phyloP scores from a whole-genome alignment of 37 sponge, comb jelly and placozoan species.

The Dysidea cf. avara region DNA sequence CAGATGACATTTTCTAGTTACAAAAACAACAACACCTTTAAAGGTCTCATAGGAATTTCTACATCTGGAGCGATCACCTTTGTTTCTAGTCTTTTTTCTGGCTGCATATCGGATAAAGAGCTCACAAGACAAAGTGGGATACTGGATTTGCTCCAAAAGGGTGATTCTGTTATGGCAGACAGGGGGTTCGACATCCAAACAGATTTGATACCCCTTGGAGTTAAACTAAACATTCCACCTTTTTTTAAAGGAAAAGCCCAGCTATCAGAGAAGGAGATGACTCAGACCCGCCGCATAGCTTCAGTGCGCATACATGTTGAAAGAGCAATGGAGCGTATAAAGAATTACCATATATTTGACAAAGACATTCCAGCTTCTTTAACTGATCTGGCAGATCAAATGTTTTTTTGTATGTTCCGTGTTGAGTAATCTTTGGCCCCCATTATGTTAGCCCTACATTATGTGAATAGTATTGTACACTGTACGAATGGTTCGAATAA shows the following conservation, averaged over 20 bases:
- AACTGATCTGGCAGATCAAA: conserved; percentile 29
- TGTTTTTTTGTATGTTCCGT: conserved; percentile 55
- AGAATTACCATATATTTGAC: conserved; percentile 46
- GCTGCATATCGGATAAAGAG: conserved; percentile 54
- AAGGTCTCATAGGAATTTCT: conserved; percentile 48
- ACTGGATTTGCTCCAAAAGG: conserved; percentile 37
- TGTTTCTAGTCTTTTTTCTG: conserved; percentile 42
- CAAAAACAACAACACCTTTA: conserved; percentile 40
- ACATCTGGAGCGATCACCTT: conserved; percentile 50
- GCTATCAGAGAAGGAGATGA: conserved; percentile 22
- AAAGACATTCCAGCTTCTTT: conserved; percentile 35
- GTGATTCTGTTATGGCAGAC: conserved; percentile 64
- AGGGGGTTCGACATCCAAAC: conserved; percentile 65
- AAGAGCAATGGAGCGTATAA: too few relatives aligned
- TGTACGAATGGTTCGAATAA: too few relatives aligned
- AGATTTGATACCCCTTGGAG: conserved; percentile 36
- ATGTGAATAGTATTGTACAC: too few relatives aligned
- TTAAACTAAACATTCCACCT: conserved; percentile 61
- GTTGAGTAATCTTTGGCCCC: conserved; percentile 4
- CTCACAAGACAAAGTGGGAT: conserved; percentile 42
- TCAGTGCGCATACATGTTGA: conserved; percentile 53
- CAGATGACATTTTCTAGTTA: conserved; percentile 25
- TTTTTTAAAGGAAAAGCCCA: conserved; percentile 54
- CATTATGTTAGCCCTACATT: too few relatives aligned
- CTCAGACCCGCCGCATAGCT: conserved; percentile 48